Percentiles rank a stretch among this genome's conserved stretches.
Evolutionary conservation across 2,113 vertebrate species (phyloP).

Genomic region (Cephalopterus ornatus): DNA sequence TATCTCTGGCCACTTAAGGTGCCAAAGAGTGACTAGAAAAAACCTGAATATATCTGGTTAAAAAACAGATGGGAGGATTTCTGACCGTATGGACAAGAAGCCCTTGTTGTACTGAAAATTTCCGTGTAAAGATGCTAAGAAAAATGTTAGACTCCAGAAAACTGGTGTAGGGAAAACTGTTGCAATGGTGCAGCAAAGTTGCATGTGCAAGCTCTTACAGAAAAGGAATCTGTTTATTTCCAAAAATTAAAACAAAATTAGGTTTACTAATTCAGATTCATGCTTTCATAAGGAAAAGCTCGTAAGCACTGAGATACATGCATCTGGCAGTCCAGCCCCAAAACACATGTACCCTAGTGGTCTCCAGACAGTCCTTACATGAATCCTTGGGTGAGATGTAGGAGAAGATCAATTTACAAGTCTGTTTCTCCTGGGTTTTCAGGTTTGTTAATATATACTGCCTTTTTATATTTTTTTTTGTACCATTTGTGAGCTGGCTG

Average conservation of each 20-base stretch:
- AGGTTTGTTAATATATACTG: not conserved
- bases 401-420: not conserved
- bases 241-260: not conserved
- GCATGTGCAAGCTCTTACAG: not conserved
- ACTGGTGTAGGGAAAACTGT: not conserved
- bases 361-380: not conserved
- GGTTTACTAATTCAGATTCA: not conserved
- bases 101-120: not conserved
- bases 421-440: not conserved
- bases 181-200: not conserved
- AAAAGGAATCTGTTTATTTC: not conserved
- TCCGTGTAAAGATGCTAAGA: not conserved
- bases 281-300: not conserved
- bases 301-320: not conserved
- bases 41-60: not conserved
- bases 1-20: not conserved
- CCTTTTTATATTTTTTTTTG: not conserved
- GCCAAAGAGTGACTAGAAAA: not conserved
- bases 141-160: not conserved
- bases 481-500: not conserved
- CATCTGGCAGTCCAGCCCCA: not conserved
- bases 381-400: rapidly evolving
- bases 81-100: not conserved
- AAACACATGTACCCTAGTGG: not conserved
- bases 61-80: not conserved